Evolutionary conservation across 2,113 vertebrate genomes (phyloP).

Genomic region (Halichoeres trimaculatus): DNA sequence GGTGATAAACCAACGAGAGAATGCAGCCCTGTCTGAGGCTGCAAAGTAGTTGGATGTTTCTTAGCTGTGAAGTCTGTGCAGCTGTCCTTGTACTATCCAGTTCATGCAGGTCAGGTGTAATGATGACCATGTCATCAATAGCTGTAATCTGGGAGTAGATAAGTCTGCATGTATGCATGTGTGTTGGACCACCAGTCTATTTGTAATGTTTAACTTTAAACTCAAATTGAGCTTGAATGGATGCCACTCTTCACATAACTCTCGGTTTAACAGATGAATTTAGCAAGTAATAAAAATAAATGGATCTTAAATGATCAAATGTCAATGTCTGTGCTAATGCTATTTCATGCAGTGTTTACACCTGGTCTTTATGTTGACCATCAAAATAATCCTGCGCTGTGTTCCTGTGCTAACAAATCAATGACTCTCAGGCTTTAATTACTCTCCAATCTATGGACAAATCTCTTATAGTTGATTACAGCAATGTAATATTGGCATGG

Average conservation of each 20-base stretch:
- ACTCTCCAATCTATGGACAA: constrained; percentile 61
- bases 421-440: constrained; percentile 68
- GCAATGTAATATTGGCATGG: constrained; percentile 63
- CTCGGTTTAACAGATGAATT: neutral
- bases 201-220: neutral
- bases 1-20: neutral
- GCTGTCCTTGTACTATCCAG: neutral
- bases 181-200: neutral
- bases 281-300: neutral
- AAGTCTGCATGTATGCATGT: neutral
- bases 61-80: neutral
- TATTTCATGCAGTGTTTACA: neutral
- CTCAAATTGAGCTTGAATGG: neutral
- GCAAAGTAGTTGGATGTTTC: neutral
- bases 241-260: neutral
- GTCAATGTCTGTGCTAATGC: neutral
- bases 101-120: neutral
- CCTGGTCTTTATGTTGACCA: neutral
- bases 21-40: neutral
- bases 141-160: neutral
- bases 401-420: constrained; percentile 57
- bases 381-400: constrained; percentile 21
- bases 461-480: constrained; percentile 59
- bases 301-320: neutral
- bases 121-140: neutral